These are phyloP conservation scores for Umimayanthus kanabou DNA, from an alignment of 92 coral and sea anemone genomes.

Conservation along the genomic window DNA sequence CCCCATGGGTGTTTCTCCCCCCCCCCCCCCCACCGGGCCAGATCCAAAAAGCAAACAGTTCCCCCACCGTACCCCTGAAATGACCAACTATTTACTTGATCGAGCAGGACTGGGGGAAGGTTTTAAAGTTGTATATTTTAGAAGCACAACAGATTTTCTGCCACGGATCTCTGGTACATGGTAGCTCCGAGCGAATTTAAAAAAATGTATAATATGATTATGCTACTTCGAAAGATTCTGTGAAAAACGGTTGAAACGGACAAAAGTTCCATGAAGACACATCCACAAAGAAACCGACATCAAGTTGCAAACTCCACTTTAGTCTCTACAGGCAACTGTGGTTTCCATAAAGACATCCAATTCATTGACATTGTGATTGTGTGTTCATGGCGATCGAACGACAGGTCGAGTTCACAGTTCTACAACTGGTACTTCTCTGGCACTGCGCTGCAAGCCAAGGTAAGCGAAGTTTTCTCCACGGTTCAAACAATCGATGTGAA, in stretches of 20 bases:
- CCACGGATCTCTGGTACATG: constrained; percentile 11
- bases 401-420: constrained; percentile 1
- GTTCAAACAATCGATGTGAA: neutral
- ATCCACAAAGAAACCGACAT: neutral
- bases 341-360: constrained; percentile 21
- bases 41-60: neutral
- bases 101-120: constrained; percentile 41
- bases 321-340: neutral
- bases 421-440: constrained; percentile 20
- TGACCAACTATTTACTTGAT: neutral
- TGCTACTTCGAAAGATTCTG: neutral
- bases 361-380: constrained; percentile 11
- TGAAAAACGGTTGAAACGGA: neutral
- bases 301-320: neutral
- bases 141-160: constrained; percentile 16
- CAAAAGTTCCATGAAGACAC: constrained; percentile 8
- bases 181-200: neutral
- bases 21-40: no score
- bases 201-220: neutral
- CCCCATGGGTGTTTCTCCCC: no score
- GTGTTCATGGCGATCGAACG: constrained; percentile 28
- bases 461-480: neutral
- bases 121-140: neutral
- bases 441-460: constrained; percentile 4
- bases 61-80: neutral